Conservation (phyloP, 1,140 invertebrate species). For the Heterodera schachtii region DNA sequence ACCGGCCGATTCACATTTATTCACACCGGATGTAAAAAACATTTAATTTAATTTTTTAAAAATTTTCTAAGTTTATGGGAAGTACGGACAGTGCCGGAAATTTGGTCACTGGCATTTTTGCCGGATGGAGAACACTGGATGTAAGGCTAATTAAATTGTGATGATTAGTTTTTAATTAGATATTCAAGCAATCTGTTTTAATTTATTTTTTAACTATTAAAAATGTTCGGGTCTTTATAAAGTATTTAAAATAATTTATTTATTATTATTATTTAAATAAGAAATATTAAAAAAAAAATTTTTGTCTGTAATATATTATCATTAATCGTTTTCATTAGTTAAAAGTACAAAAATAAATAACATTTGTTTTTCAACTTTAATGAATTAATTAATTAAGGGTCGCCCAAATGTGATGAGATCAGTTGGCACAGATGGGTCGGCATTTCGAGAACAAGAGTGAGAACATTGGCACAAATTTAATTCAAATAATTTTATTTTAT, state of each 20-base stretch:
- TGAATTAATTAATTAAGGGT: slow-evolving; percentile 34
- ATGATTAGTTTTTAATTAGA: slow-evolving; percentile 19
- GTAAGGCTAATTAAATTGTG: slow-evolving; percentile 17
- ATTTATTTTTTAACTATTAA: too few relatives aligned
- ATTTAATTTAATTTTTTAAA: background rate
- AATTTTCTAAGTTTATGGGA: slow-evolving; percentile 63
- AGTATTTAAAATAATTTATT: too few relatives aligned
- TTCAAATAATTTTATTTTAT: too few relatives aligned
- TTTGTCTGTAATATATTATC: too few relatives aligned
- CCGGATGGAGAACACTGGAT: slow-evolving; percentile 45
- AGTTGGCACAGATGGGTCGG: slow-evolving; percentile 48
- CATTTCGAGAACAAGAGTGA: slow-evolving; percentile 47
- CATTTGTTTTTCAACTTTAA: background rate
- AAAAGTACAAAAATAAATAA: background rate
- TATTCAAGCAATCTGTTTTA: too few relatives aligned
- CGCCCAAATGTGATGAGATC: slow-evolving; percentile 38
- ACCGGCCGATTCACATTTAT: slow-evolving; percentile 20
- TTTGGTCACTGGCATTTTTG: slow-evolving; percentile 38
- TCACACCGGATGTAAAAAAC: slow-evolving; percentile 8
- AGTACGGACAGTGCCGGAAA: slow-evolving; percentile 51
- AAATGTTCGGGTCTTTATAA: too few relatives aligned
- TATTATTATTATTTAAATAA: too few relatives aligned
- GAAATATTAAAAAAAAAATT: too few relatives aligned
- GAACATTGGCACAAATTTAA: background rate
- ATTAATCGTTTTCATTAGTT: too few relatives aligned